phyloP scores from a whole-genome alignment of 2,113 vertebrate genomes.

The Pipa parva region DNA sequence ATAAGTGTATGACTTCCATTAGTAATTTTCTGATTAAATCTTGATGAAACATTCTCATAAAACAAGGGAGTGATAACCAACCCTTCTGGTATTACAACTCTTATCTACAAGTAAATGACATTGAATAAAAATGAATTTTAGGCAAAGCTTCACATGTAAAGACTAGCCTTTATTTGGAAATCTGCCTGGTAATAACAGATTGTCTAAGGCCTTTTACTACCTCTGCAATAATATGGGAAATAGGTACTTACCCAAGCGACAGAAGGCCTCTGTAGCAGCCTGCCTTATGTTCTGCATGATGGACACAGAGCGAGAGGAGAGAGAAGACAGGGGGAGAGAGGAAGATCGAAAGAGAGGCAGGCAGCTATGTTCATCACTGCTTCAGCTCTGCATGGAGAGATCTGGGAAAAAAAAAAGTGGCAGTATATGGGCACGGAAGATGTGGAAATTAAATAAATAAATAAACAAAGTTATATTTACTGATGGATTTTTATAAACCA shows the following conservation, averaged over 20 bases:
- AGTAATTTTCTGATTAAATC: neutral
- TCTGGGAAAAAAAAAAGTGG: slow-evolving; percentile 3
- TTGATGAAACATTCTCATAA: neutral
- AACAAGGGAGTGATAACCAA: neutral
- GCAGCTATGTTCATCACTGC: slow-evolving; percentile 37
- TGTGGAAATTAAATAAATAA: slow-evolving; percentile 1
- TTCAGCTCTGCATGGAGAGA: neutral
- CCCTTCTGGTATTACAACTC: neutral
- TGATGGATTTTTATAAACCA: slow-evolving; percentile 6
- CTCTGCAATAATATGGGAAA: neutral
- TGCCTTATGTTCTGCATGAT: slow-evolving; percentile 61
- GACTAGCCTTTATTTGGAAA: neutral
- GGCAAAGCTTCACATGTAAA: neutral
- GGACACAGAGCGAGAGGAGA: slow-evolving; percentile 26
- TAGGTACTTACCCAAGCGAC: slow-evolving; percentile 56
- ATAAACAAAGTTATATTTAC: no score
- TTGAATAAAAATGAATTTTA: neutral
- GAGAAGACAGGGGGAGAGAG: slow-evolving; percentile 4
- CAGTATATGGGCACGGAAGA: slow-evolving; percentile 29
- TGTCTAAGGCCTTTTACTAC: slow-evolving; percentile 8
- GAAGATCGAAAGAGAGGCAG: slow-evolving; percentile 42
- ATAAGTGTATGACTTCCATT: neutral
- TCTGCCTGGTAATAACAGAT: neutral
- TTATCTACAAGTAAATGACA: neutral
- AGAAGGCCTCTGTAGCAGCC: slow-evolving; percentile 58